Conservation (phyloP, 2,113 vertebrate genomes). For the Dipodomys spectabilis region DNA sequence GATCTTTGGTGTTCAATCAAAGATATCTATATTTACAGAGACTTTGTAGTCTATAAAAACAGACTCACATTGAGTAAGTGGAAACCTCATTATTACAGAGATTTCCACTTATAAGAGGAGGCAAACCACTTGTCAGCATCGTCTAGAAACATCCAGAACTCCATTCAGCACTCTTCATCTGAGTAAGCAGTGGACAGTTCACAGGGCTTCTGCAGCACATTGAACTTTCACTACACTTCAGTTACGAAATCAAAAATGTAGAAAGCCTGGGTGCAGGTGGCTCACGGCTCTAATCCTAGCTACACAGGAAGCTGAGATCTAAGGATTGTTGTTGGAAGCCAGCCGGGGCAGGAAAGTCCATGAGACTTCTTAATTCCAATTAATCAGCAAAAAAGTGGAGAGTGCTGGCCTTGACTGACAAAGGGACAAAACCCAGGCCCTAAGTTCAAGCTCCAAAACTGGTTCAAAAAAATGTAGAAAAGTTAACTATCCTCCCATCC, state of each 20-base stretch:
- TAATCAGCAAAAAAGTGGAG: too few species aligned
- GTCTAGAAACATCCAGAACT: conserved; percentile 53
- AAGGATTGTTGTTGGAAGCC: too few species aligned
- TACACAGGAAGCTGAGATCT: too few species aligned
- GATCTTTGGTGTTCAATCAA: conserved; percentile 62
- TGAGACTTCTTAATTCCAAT: too few species aligned
- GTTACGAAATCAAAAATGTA: conserved; percentile 27
- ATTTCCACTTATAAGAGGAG: conserved; percentile 66
- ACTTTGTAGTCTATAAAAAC: conserved; percentile 65
- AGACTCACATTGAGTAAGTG: conserved; percentile 75
- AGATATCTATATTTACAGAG: conserved; percentile 43
- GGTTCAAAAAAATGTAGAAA: not conserved
- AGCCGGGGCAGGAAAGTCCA: too few species aligned
- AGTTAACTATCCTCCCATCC: not conserved
- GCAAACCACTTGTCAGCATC: conserved; percentile 65
- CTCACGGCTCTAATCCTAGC: too few species aligned
- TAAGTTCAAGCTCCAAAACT: too few species aligned
- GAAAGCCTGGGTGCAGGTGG: not conserved
- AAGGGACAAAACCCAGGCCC: too few species aligned
- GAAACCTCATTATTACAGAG: conserved; percentile 75
- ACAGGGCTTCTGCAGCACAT: conserved; percentile 63
- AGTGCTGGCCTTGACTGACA: too few species aligned
- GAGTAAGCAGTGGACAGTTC: conserved; percentile 70
- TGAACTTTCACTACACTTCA: conserved; percentile 71
- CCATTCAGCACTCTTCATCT: conserved; percentile 75